Base-by-base conservation (phyloP, 2,113 vertebrate species). In the Barnardius zonarius region DNA sequence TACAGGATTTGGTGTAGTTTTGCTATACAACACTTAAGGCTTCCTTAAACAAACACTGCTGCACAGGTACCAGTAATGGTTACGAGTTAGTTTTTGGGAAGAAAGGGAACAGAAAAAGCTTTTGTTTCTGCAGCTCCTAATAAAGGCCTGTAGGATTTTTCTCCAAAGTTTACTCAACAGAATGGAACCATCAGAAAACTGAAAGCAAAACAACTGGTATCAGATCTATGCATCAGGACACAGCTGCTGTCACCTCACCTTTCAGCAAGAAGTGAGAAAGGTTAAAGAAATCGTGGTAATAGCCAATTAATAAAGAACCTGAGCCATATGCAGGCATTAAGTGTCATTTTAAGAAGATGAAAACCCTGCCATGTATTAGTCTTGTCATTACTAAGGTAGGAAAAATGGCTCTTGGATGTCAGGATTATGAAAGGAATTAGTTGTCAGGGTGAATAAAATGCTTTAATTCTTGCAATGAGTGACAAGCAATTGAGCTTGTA, bases 391-490 rank as follows among this genome's bases (percentile, higher is more conserved):
- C 48, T 49, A 79, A 62, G 14, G 43, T 7, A 64, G 75, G 78
- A 30, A 72, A 90, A 83, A 52, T 33, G 51, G 46, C 63, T 81
- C 61, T 70, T 13, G 28, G 67, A 41, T 73, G 35, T 61, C 62
- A 95, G 52, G 78, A 46, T 81, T 72, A 82, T 9, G 54, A 76
- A 83, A 52, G 19, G 59, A 82, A 66, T 95, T 87, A 87, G 89
- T 66, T 87, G 46, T 74, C 64, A 44, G 70, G 70, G 52, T 76
- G 62, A 75, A 86, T 33, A 91, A 91, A 93, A 92, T 48, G 41
- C 51, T 90, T 88, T 83, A 74, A 61, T 68, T 90, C 68, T 84
- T 84, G 68, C 28, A 72, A 41, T 86, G 82, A 94, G 57, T 72
- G 83, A 95, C 61, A 90, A 89, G 74, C 81, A 79, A 44, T 25